These are phyloP conservation scores for Prorops nasuta DNA, from an alignment of 1,140 invertebrate genomes.

Conservation along the genomic window DNA sequence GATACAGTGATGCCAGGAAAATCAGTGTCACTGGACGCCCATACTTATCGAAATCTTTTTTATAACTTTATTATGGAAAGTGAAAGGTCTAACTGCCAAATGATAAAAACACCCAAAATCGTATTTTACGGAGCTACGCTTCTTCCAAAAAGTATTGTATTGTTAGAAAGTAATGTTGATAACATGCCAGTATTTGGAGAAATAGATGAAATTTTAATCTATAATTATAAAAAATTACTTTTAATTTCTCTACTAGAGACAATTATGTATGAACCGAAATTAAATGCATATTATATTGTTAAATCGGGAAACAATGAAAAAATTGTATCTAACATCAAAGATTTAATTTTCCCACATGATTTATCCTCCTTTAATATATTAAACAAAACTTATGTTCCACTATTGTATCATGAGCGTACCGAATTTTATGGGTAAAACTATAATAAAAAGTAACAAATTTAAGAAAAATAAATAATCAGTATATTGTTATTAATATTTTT, in stretches of 20 bases:
- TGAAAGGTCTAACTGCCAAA: not conserved
- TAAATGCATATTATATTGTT: not conserved
- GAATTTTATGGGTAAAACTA: conserved; percentile 12
- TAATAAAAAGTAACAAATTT: too few species aligned
- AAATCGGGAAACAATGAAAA: not conserved
- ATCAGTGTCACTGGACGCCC: conserved; percentile 8
- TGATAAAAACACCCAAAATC: not conserved
- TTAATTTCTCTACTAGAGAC: not conserved
- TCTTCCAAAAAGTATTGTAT: not conserved
- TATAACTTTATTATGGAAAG: conserved; percentile 5
- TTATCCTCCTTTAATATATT: too few species aligned
- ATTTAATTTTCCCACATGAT: not conserved
- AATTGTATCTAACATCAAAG: not conserved
- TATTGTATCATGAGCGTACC: too few species aligned
- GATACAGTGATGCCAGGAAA: conserved; percentile 6
- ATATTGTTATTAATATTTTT: too few species aligned
- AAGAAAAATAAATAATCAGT: too few species aligned
- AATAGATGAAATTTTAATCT: not conserved
- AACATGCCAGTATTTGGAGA: not conserved
- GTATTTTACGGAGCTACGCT: not conserved
- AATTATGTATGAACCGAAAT: too few species aligned
- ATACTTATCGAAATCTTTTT: conserved; percentile 6
- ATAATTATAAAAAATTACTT: not conserved
- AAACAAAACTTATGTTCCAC: too few species aligned
- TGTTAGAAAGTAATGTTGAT: not conserved